Conservation (phyloP, 2,888 invertebrate genomes). For the Volucella inflata region DNA sequence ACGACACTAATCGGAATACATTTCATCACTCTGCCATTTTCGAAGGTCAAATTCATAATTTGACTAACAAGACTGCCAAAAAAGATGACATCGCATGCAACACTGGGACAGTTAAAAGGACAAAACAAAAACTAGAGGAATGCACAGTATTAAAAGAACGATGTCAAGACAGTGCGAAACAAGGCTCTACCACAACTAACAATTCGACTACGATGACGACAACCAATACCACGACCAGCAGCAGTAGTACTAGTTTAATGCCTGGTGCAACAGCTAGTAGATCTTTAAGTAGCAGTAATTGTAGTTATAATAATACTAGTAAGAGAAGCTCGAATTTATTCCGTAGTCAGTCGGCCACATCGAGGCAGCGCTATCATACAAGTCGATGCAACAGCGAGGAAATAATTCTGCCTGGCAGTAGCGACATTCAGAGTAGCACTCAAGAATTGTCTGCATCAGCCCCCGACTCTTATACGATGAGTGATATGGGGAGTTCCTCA, state of each 20-base stretch:
- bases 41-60: constrained; percentile 82
- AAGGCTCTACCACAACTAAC: constrained; percentile 40
- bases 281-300: constrained; percentile 69
- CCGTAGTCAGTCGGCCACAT: constrained; percentile 81
- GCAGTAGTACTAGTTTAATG: constrained; percentile 29
- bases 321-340: constrained; percentile 79
- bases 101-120: constrained; percentile 88
- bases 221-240: constrained; percentile 62
- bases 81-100: constrained; percentile 86
- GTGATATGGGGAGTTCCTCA: constrained; percentile 79
- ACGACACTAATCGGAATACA: constrained; percentile 85
- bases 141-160: constrained; percentile 81
- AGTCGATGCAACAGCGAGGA: constrained; percentile 83
- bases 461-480: constrained; percentile 84
- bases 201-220: constrained; percentile 41
- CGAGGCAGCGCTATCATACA: constrained; percentile 80
- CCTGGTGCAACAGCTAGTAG: constrained; percentile 63
- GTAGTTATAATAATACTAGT: constrained; percentile 69
- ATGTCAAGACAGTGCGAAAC: constrained; percentile 80
- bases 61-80: constrained; percentile 79
- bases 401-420: constrained; percentile 77
- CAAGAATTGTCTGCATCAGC: constrained; percentile 86
- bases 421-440: constrained; percentile 45
- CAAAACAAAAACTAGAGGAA: constrained; percentile 89
- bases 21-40: constrained; percentile 81